phyloP scores from a whole-genome alignment of 1,140 invertebrate genomes.

The Matsumurasca onukii region DNA sequence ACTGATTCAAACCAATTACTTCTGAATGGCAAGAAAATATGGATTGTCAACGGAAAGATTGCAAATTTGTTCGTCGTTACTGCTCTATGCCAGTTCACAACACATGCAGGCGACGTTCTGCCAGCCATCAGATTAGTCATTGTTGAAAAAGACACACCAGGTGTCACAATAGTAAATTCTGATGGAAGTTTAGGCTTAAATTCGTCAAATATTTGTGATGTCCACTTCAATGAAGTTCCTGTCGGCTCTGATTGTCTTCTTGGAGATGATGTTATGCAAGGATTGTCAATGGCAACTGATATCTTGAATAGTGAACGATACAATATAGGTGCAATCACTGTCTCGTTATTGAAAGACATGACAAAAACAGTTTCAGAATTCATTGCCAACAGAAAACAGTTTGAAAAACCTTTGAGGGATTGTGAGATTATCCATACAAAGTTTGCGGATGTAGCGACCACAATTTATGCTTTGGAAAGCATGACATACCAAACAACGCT shows the following conservation, averaged over 20 bases:
- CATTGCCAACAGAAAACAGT: conserved; percentile 63
- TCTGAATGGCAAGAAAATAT: conserved; percentile 36
- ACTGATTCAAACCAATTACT: conserved; percentile 12
- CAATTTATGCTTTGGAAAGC: conserved; percentile 40
- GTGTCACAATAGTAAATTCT: conserved; percentile 1
- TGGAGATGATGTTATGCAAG: conserved; percentile 22
- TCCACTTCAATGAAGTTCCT: conserved; percentile 16
- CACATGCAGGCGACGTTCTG: neutral
- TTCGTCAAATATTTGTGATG: conserved; percentile 19
- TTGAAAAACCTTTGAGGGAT: conserved; percentile 58
- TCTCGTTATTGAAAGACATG: conserved; percentile 50
- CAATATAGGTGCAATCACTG: conserved; percentile 11
- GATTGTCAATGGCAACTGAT: conserved; percentile 26
- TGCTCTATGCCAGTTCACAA: conserved; percentile 12
- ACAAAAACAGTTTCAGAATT: conserved; percentile 56
- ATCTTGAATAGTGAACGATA: conserved; percentile 20
- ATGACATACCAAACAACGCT: conserved; percentile 39
- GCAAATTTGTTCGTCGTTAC: conserved; percentile 36
- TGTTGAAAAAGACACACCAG: conserved; percentile 5
- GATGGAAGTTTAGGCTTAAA: conserved; percentile 14
- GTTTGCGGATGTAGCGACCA: conserved; percentile 29
- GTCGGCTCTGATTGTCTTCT: conserved; percentile 21
- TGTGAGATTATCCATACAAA: conserved; percentile 46
- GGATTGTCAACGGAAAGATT: conserved; percentile 35
- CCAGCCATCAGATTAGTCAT: neutral